phyloP scores from a whole-genome alignment of 1,140 invertebrate genomes.

The Conus betulinus region DNA sequence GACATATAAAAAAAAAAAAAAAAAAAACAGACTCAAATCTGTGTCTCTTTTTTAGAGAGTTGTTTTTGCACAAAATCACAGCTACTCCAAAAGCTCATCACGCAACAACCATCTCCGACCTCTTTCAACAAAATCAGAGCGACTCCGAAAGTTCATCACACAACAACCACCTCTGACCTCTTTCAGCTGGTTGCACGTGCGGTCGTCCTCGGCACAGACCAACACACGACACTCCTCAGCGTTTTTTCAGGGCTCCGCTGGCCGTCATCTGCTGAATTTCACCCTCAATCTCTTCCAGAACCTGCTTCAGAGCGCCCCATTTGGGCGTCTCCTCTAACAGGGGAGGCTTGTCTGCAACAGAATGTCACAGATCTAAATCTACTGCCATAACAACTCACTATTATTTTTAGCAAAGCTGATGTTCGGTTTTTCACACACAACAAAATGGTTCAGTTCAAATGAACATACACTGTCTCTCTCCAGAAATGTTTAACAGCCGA shows the following conservation, averaged over 20 bases:
- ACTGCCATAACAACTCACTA: neutral
- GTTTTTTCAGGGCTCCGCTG: constrained; percentile 38
- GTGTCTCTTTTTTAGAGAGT: neutral
- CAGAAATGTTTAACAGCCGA: no score
- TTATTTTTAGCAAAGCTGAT: neutral
- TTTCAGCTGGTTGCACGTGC: constrained; percentile 86
- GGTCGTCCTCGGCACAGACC: constrained; percentile 88
- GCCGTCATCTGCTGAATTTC: constrained; percentile 45
- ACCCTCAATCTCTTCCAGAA: constrained; percentile 72
- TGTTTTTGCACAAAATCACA: constrained; percentile 74
- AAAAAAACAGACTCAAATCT: neutral
- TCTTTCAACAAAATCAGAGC: constrained; percentile 76
- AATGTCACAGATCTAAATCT: neutral
- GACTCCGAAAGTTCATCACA: neutral
- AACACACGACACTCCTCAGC: constrained; percentile 82
- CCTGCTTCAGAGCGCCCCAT: constrained; percentile 82
- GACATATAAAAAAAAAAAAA: neutral
- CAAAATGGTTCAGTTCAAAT: neutral
- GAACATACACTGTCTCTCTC: neutral
- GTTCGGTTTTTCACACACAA: neutral
- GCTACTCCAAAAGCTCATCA: neutral
- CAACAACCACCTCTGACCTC: constrained; percentile 64
- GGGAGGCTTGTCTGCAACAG: constrained; percentile 29
- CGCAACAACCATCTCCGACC: constrained; percentile 50
- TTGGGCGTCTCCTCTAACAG: constrained; percentile 91